A percentile compares a stretch with the other conserved stretches of the same genome.
These are phyloP conservation scores for Terebella lapidaria DNA, from an alignment of 2,888 invertebrate species.

Conservation along the genomic window DNA sequence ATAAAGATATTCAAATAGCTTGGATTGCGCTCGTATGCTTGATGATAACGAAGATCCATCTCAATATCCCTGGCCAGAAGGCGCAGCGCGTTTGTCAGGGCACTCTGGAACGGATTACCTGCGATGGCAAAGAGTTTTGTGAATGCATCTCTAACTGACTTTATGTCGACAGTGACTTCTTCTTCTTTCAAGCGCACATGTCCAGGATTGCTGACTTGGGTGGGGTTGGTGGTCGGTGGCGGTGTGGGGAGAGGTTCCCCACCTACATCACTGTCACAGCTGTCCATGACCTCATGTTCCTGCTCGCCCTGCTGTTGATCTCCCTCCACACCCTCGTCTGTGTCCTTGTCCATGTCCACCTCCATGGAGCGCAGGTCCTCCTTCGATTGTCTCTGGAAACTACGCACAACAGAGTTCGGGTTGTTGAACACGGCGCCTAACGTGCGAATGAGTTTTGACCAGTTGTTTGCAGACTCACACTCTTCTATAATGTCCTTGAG, in stretches of 20 bases:
- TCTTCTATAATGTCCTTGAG: constrained; percentile 70
- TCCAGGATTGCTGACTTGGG: background rate
- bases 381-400: constrained; percentile 64
- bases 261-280: background rate
- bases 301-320: background rate
- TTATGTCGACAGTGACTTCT: constrained; percentile 44
- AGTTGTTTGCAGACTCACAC: constrained; percentile 67
- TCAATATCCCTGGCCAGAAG: constrained; percentile 69
- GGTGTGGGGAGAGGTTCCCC: background rate
- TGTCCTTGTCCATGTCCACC: constrained; percentile 81
- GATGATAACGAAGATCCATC: constrained; percentile 64
- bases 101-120: constrained; percentile 59
- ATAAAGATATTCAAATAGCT: constrained; percentile 62
- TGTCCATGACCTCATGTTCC: background rate
- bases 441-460: constrained; percentile 69
- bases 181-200: constrained; percentile 17
- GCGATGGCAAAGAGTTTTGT: constrained; percentile 56
- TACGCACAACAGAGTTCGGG: constrained; percentile 67
- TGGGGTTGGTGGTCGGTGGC: background rate
- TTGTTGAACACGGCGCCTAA: constrained; percentile 72
- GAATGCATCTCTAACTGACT: constrained; percentile 68
- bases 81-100: constrained; percentile 70
- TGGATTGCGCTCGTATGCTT: constrained; percentile 51
- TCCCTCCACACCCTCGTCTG: constrained; percentile 59
- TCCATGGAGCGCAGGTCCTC: constrained; percentile 70